A percentile compares a stretch with the other conserved stretches of the same genome.
phyloP scores from a whole-genome alignment of 2,888 invertebrate species.

The Tinea trinotella region DNA sequence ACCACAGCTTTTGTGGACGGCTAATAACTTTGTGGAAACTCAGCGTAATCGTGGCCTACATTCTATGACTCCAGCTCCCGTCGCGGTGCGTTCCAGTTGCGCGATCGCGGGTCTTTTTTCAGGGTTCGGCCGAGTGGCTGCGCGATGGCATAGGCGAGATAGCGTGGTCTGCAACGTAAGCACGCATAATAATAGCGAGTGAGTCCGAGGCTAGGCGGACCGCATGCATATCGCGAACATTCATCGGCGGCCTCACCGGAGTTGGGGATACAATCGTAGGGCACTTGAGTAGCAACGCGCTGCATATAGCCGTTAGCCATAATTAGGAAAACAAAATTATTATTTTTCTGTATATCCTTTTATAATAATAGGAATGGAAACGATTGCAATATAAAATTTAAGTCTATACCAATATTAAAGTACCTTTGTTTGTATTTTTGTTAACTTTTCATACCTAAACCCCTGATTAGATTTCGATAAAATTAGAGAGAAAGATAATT shows the following conservation, averaged over 20 bases:
- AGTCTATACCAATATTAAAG: not conserved
- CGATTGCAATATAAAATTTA: not conserved
- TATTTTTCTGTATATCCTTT: not conserved
- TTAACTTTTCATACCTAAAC: not conserved
- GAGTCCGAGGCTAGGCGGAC: constrained; percentile 25
- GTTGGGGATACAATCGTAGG: constrained; percentile 33
- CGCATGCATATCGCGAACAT: constrained; percentile 21
- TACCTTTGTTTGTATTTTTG: not conserved
- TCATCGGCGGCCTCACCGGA: constrained; percentile 26
- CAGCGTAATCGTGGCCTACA: constrained; percentile 45
- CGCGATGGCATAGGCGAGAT: constrained; percentile 28
- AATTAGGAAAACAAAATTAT: not conserved
- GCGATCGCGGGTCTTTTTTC: constrained; percentile 33
- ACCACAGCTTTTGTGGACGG: constrained; percentile 43
- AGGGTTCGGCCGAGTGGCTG: constrained; percentile 31
- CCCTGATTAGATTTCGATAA: no score
- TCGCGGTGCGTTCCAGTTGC: not conserved
- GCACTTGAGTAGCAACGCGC: constrained; percentile 25
- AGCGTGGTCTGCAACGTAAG: constrained; percentile 29
- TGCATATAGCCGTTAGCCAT: constrained; percentile 10
- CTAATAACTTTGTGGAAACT: constrained; percentile 52
- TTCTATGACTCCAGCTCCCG: constrained; percentile 28
- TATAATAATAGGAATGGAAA: not conserved
- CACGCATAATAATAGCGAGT: constrained; percentile 36
- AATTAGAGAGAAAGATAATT: no score